Evolutionary conservation across 1,140 invertebrate genomes (phyloP), one percentile per base, ranked within the genome.

Genomic region (Amphibalanus amphitrite): DNA sequence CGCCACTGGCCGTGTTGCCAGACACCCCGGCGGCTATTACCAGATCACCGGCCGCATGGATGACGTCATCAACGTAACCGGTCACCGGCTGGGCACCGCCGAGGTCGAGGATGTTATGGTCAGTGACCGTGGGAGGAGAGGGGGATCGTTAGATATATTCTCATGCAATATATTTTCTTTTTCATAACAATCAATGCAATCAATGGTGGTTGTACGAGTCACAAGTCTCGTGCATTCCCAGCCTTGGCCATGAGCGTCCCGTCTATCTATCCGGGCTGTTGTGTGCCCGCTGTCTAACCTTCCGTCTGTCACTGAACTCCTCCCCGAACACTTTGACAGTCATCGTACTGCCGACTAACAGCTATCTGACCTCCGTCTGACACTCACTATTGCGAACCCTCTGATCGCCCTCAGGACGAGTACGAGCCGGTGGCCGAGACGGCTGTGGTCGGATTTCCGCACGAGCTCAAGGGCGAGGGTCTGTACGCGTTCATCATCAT

Each of bases 101-200:
- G 83, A 84, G 76, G 79, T 84, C 26, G 83, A 84, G 72, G 79
- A 82, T 77, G 80, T 78, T 29, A 74, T 84, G 74, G 82, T 83
- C 76, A 75, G 76, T 68, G 15, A 28, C 69, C n/a, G 29, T 74
- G 0, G 69, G n/a, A n/a, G n/a, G n/a, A n/a, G n/a, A n/a, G n/a
- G n/a, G n/a, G n/a, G n/a, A n/a, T n/a, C n/a, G n/a, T n/a, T n/a
- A n/a, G n/a, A n/a, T n/a, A n/a, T n/a, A n/a, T n/a, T n/a, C n/a
- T n/a, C n/a, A n/a, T n/a, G n/a, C n/a, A n/a, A n/a, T n/a, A n/a
- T n/a, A n/a, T n/a, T n/a, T n/a, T n/a, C n/a, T n/a, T n/a, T n/a
- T n/a, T n/a, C n/a, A n/a, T n/a, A n/a, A n/a, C n/a, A n/a, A n/a
- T n/a, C n/a, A n/a, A n/a, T n/a, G n/a, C n/a, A n/a, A n/a, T n/a